Conservation (phyloP, 1,140 invertebrate species). For the Microplitis demolitor region DNA sequence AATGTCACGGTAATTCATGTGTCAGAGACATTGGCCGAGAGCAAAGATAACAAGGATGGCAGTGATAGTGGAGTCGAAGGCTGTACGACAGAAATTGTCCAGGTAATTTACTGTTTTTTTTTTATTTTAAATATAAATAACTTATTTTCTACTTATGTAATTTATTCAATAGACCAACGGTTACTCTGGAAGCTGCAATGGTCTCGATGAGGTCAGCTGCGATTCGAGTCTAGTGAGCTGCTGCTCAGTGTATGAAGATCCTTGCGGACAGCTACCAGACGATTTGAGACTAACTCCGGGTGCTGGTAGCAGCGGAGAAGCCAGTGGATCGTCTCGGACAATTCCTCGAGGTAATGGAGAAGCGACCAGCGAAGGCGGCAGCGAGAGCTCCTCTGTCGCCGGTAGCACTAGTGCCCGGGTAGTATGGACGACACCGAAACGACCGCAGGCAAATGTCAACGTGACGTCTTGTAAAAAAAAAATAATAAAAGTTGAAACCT, state of each 20-base stretch:
- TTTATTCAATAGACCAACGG: constrained; percentile 54
- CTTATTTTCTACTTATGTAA: neutral
- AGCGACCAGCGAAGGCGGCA: constrained; percentile 72
- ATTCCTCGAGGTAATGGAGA: constrained; percentile 52
- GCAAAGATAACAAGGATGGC: constrained; percentile 65
- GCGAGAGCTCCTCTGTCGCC: constrained; percentile 74
- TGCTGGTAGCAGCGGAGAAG: constrained; percentile 41
- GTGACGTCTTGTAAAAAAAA: constrained; percentile 16
- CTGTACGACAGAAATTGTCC: constrained; percentile 60
- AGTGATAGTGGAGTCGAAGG: constrained; percentile 80
- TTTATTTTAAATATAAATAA: neutral
- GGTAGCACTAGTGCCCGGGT: constrained; percentile 38
- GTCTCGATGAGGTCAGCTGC: constrained; percentile 66
- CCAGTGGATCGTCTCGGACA: neutral
- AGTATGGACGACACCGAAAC: constrained; percentile 3
- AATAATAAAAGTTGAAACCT: neutral
- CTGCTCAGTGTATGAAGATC: constrained; percentile 72
- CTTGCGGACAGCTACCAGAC: constrained; percentile 62
- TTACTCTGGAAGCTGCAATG: constrained; percentile 69
- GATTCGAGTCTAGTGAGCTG: constrained; percentile 78
- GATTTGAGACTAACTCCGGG: constrained; percentile 55
- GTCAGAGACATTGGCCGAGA: constrained; percentile 33
- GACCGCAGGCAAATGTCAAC: constrained; percentile 4
- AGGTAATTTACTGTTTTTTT: constrained; percentile 33
- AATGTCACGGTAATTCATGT: constrained; percentile 55